These are phyloP conservation scores for Hapalemur alaotrensis DNA, from an alignment of 2,797 vertebrate genomes.

Conservation along the genomic window DNA sequence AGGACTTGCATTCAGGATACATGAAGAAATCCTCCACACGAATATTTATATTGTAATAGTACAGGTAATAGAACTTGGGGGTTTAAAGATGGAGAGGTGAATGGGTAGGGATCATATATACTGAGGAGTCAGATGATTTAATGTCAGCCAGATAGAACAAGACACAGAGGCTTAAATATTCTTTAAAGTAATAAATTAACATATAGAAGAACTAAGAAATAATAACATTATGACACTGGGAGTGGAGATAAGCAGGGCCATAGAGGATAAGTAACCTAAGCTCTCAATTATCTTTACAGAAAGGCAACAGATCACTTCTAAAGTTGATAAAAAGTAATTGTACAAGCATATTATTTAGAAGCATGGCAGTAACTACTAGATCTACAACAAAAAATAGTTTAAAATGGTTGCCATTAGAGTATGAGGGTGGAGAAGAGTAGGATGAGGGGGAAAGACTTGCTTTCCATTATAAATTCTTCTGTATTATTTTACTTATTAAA, in stretches of 20 bases:
- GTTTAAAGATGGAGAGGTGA: neutral
- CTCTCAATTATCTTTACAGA: neutral
- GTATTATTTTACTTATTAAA: neutral
- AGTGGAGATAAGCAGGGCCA: neutral
- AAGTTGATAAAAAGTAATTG: constrained; percentile 9
- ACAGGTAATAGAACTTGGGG: neutral
- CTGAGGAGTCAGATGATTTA: neutral
- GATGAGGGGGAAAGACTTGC: neutral
- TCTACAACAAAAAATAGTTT: neutral
- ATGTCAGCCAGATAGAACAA: neutral
- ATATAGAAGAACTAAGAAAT: neutral
- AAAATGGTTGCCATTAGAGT: neutral
- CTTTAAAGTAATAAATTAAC: neutral
- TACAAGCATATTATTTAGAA: neutral
- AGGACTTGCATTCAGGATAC: neutral
- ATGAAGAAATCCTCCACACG: neutral
- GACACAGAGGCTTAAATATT: neutral
- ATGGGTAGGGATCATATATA: neutral
- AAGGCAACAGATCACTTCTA: neutral
- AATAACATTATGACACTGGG: neutral
- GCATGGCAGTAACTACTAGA: neutral
- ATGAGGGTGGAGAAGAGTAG: neutral
- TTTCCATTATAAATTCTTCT: neutral
- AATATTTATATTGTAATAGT: neutral
- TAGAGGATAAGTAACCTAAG: neutral